Conservation (phyloP, 92 coral and sea anemone species). For the Plumapathes pennacea region DNA sequence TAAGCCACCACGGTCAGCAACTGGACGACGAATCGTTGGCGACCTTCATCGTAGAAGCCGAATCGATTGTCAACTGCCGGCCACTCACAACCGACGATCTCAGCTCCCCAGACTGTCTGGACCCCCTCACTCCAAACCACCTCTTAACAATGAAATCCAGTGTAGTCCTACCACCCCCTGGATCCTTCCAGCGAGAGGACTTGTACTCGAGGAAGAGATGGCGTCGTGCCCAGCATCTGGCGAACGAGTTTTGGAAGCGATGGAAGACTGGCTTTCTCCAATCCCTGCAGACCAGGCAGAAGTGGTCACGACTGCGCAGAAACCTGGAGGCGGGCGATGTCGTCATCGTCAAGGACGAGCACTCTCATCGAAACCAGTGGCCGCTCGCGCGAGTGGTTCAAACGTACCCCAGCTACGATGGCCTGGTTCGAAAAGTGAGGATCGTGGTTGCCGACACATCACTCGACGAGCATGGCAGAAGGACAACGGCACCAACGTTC, state of each 20-base stretch:
- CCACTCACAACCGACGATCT: constrained; percentile 54
- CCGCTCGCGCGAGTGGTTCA: constrained; percentile 3
- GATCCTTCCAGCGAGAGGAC: constrained; percentile 48
- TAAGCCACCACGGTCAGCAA: constrained; percentile 28
- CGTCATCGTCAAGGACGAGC: constrained; percentile 20
- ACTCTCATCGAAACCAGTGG: constrained; percentile 15
- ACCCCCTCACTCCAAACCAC: constrained; percentile 49
- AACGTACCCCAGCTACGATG: constrained; percentile 13
- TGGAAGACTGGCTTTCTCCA: constrained; percentile 16
- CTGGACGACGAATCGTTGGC: constrained; percentile 22
- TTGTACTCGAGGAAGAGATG: constrained; percentile 14
- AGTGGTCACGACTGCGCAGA: constrained; percentile 8
- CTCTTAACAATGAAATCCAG: constrained; percentile 54
- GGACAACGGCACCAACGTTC: constrained; percentile 3
- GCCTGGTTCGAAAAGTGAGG: constrained; percentile 16
- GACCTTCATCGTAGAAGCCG: constrained; percentile 51
- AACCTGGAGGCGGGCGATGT: constrained; percentile 31
- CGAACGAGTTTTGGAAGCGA: constrained; percentile 15
- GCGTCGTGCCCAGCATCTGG: constrained; percentile 7
- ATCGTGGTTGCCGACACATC: constrained; percentile 12
- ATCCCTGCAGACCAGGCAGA: constrained; percentile 2
- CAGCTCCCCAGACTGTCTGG: constrained; percentile 32
- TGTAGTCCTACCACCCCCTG: constrained; percentile 54
- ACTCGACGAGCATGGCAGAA: constrained; percentile 8
- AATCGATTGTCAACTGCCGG: constrained; percentile 35